A percentile compares a stretch with the other conserved stretches of the same genome.
phyloP scores from a whole-genome alignment of 1,140 invertebrate genomes.

The Bemisia tabaci region DNA sequence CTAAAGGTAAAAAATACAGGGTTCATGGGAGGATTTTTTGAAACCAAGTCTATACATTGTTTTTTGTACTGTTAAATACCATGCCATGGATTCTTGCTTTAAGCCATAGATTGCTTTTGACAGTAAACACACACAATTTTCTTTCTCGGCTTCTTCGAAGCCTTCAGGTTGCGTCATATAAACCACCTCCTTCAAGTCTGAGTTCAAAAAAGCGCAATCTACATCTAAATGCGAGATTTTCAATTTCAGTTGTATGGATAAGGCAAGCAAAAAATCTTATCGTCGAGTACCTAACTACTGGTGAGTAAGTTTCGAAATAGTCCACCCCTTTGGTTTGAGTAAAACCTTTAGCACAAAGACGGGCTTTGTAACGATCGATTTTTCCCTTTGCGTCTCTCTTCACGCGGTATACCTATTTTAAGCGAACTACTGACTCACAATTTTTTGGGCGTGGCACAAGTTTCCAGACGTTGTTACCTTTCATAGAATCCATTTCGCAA shows the following conservation, averaged over 20 bases:
- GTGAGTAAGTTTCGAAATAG: conserved; percentile 19
- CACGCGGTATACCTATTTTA: neutral
- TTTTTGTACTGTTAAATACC: conserved; percentile 23
- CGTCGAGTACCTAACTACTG: conserved; percentile 15
- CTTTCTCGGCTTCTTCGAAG: neutral
- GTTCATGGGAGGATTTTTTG: conserved; percentile 9
- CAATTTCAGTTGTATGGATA: conserved; percentile 24
- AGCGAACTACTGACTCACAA: neutral
- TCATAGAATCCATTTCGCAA: neutral
- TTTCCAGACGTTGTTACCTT: conserved; percentile 2
- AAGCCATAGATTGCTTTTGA: conserved; percentile 29
- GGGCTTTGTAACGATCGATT: conserved; percentile 20
- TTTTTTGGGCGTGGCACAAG: neutral
- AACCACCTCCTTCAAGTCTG: neutral
- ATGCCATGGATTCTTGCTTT: conserved; percentile 25
- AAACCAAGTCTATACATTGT: conserved; percentile 21
- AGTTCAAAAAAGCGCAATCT: neutral
- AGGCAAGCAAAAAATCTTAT: too few species aligned
- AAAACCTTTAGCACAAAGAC: conserved; percentile 21
- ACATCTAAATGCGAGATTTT: conserved; percentile 20
- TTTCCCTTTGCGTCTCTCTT: neutral
- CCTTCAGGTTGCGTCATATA: conserved; percentile 1
- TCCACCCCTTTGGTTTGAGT: conserved; percentile 10
- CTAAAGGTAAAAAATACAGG: conserved; percentile 4
- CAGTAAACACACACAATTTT: neutral